Evolutionary conservation across 2,113 vertebrate genomes (phyloP), one percentile per base, ranked within the genome.

Genomic region (Ictalurus furcatus): DNA sequence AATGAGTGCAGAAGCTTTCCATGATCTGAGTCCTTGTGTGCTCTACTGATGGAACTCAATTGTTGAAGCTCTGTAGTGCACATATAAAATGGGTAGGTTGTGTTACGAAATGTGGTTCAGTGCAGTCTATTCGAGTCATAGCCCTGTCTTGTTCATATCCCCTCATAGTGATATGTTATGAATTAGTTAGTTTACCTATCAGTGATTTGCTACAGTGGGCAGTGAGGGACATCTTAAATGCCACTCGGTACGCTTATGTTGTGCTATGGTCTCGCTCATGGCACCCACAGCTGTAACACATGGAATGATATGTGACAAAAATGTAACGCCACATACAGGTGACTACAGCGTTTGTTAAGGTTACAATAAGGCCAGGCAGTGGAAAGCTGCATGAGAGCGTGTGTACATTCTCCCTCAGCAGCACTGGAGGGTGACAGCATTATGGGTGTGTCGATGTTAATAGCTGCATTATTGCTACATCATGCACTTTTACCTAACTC

Each of bases 381-480:
- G 87, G 88, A 85, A 56, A 85, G 79, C 71, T 85, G 40, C 76
- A 88, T 85, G 85, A 89, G 54, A 76, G 58, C 34, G 44, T 84
- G 54, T 59, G 58, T 86, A 90, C 88, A 90, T 88, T 91, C 88
- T 52, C 78, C 28, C 84, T 91, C 88, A 76, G 78, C 82, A 37
- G 87, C 88, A 91, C 74, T 81, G 81, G 59, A 79, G 83, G 52
- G 82, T 80, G 86, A 88, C 81, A 80, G 74, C 82, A 61, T 88
- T 87, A 89, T 86, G 82, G 65, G 37, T 87, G 73, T 82, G 30
- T 71, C 71, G n/a, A 82, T 76, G 89, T 88, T 85, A 88, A 90
- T 69, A 86, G 91, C 89, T 90, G 88, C 84, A 86, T 91, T 91
- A 91, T 91, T 91, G 91, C 91, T 91, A 91, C 88, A 88, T 91